Evolutionary conservation across 2,113 vertebrate genomes (phyloP), one percentile per base, ranked within the genome.

Genomic region (Haemorhous mexicanus): DNA sequence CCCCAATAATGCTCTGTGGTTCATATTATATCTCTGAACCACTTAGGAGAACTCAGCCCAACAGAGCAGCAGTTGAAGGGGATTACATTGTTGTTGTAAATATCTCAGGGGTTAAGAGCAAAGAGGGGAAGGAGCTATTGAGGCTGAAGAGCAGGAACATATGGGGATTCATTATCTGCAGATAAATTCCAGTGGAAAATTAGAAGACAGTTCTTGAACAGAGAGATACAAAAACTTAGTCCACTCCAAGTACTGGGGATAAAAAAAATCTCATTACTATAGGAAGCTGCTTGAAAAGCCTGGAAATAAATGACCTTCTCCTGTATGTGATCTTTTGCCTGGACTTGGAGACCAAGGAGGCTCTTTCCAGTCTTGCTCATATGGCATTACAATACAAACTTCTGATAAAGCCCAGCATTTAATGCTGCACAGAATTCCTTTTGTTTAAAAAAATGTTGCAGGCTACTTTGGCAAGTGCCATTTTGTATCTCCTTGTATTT

Each of bases 111-210:
- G 62, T 84, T 90, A 93, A 91, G 69, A 87, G 87, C 62, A 88
- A 79, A 79, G 78, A 90, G 46, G 44, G 44, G 61, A 85, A 94
- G 84, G 70, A 91, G 58, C 78, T 79, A 21, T 44, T 72, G 90
- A 94, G 83, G 82, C 70, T 87, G 85, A 78, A 78, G 74, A 87
- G 74, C 69, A 62, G 79, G n/a, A 96, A 69, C 41, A 64, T 75
- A 52, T 16, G 59, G 21, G 52, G 52, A 85, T 85, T 94, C 82
- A 58, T 56, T 87, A 91, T 85, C 70, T 43, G 70, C 70, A 80
- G 90, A 92, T 55, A 95, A 88, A 85, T 85, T 90, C 69, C 82
- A n/a, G 58, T 16, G 63, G 58, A 44, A 92, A 85, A 92, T 66
- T 41, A 79, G 75, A 73, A 85, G 53, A 72, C 70, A 82, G 49